Evolutionary conservation across 2,888 invertebrate species (phyloP).

Genomic region (Fabriciana adippe): DNA sequence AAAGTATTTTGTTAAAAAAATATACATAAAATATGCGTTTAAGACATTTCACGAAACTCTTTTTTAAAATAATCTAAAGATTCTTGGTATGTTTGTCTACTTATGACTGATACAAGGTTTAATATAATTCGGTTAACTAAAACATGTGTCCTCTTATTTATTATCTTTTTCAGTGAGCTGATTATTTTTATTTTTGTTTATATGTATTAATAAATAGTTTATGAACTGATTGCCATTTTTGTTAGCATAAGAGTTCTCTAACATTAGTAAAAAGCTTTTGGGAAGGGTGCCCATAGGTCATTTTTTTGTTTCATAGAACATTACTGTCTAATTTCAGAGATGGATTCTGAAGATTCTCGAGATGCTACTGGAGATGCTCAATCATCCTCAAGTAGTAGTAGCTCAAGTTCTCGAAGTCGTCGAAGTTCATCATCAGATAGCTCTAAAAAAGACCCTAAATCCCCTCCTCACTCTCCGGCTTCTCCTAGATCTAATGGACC

Average conservation of each 20-base stretch:
- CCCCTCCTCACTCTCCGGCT: slow-evolving; percentile 54
- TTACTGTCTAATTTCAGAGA: slow-evolving; percentile 66
- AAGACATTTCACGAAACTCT: background rate
- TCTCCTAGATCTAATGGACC: slow-evolving; percentile 51
- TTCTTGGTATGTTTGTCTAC: background rate
- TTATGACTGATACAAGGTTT: slow-evolving; percentile 9
- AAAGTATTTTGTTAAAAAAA: slow-evolving; percentile 28
- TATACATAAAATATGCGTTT: background rate
- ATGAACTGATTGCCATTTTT: slow-evolving; percentile 5
- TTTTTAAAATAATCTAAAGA: background rate
- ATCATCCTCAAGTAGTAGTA: slow-evolving; percentile 77
- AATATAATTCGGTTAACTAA: slow-evolving; percentile 7
- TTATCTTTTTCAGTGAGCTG: slow-evolving; percentile 4
- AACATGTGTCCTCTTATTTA: slow-evolving; percentile 2
- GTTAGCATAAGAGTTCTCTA: slow-evolving; percentile 6
- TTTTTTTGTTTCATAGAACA: slow-evolving; percentile 15
- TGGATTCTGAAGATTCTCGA: slow-evolving; percentile 85
- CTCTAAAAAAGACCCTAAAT: slow-evolving; percentile 68
- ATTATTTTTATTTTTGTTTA: background rate
- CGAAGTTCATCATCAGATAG: slow-evolving; percentile 70
- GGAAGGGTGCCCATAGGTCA: background rate
- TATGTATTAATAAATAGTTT: background rate
- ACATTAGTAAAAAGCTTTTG: slow-evolving; percentile 19
- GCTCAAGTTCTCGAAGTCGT: slow-evolving; percentile 72
- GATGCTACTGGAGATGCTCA: slow-evolving; percentile 72